A percentile compares a stretch with the other conserved stretches of the same genome.
phyloP scores from a whole-genome alignment of 2,888 invertebrate genomes.

The Leptopilina drosophilae region DNA sequence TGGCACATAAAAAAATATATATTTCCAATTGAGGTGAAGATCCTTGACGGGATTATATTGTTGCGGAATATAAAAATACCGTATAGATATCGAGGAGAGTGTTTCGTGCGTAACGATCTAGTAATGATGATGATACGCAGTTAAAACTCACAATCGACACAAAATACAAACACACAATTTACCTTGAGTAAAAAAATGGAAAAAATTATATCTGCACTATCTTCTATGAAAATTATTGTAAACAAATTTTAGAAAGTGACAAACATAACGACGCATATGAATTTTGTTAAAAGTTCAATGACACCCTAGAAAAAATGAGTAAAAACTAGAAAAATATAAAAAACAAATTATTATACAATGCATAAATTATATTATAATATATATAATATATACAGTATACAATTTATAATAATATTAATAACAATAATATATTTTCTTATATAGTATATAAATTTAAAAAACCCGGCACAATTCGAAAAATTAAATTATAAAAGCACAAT shows the following conservation, averaged over 20 bases:
- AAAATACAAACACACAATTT: neutral
- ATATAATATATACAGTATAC: too few species aligned
- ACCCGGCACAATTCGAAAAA: neutral
- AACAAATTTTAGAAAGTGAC: neutral
- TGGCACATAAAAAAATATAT: neutral
- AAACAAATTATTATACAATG: too few species aligned
- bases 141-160: slow-evolving; percentile 6
- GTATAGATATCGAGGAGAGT: slow-evolving; percentile 1
- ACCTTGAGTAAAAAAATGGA: neutral
- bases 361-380: too few species aligned
- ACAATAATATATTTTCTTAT: too few species aligned
- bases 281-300: neutral
- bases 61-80: slow-evolving; percentile 7
- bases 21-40: slow-evolving; percentile 10
- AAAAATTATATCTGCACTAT: neutral
- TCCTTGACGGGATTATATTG: slow-evolving; percentile 3
- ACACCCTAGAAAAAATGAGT: neutral
- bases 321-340: neutral
- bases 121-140: slow-evolving; percentile 20
- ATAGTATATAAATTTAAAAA: neutral
- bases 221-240: neutral
- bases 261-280: neutral
- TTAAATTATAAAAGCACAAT: neutral
- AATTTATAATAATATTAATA: too few species aligned
- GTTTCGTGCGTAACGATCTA: slow-evolving; percentile 37